Percentiles rank a stretch among this genome's conserved stretches.
phyloP scores from a whole-genome alignment of 2,888 invertebrate species.

The Coenonympha glycerion region DNA sequence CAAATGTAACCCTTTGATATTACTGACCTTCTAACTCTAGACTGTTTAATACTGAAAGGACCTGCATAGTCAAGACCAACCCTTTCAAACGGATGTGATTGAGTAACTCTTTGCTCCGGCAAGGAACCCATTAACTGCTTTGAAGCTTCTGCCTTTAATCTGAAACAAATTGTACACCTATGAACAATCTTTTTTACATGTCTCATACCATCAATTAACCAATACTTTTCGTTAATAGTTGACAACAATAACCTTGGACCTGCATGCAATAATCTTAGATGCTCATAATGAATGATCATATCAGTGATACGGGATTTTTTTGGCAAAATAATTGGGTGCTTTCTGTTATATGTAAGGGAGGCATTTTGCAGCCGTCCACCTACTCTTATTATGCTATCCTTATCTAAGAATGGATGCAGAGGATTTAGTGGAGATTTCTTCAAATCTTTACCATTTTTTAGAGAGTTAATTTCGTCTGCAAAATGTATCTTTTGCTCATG shows the following conservation, averaged over 20 bases:
- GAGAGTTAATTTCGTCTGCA: slow-evolving; percentile 13
- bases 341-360: slow-evolving; percentile 15
- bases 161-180: slow-evolving; percentile 17
- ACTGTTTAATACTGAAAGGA: slow-evolving; percentile 14
- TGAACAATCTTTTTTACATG: slow-evolving; percentile 17
- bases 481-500: slow-evolving; percentile 23
- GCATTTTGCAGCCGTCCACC: slow-evolving; percentile 26
- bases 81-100: slow-evolving; percentile 12
- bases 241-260: slow-evolving; percentile 5
- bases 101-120: slow-evolving; percentile 4
- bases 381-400: slow-evolving; percentile 18
- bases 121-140: slow-evolving; percentile 16
- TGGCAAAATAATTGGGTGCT: slow-evolving; percentile 25
- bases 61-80: slow-evolving; percentile 22
- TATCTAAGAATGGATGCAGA: slow-evolving; percentile 27
- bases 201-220: slow-evolving; percentile 12
- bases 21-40: slow-evolving; percentile 16
- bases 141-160: slow-evolving; percentile 5
- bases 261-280: slow-evolving; percentile 13
- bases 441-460: slow-evolving; percentile 1
- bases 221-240: slow-evolving; percentile 9
- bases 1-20: slow-evolving; percentile 19
- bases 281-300: slow-evolving; percentile 22
- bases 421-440: slow-evolving; percentile 16
- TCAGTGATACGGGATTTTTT: slow-evolving; percentile 17